A percentile compares a stretch with the other conserved stretches of the same genome.
These are phyloP conservation scores for Drosophila chauvacae DNA, from an alignment of 1,140 invertebrate genomes.

Conservation along the genomic window DNA sequence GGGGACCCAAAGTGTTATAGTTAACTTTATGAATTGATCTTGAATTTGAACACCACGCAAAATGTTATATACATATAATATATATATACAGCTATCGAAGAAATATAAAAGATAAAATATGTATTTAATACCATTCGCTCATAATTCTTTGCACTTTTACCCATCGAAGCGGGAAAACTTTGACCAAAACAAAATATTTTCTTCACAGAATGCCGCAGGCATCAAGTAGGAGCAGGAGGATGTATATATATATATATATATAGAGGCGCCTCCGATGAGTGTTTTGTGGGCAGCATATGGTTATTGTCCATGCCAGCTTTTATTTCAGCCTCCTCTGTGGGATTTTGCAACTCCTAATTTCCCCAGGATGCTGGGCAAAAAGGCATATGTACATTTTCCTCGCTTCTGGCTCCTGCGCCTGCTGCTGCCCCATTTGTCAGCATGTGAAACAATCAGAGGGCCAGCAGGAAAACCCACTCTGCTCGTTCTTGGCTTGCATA, in stretches of 20 bases:
- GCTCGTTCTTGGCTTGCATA: constrained; percentile 25
- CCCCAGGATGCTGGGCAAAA: constrained; percentile 20
- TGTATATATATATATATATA: not conserved
- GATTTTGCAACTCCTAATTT: constrained; percentile 14
- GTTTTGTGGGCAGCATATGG: constrained; percentile 29
- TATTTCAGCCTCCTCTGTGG: constrained; percentile 2
- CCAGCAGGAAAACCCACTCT: constrained; percentile 30
- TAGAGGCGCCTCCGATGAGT: constrained; percentile 2
- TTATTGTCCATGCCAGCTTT: constrained; percentile 18
- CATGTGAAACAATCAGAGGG: constrained; percentile 80
- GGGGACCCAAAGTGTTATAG: not conserved
- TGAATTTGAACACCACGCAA: not conserved
- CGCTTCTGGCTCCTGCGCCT: not conserved
- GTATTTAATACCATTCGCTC: not conserved
- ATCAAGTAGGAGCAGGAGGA: not conserved
- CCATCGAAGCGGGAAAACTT: constrained; percentile 9
- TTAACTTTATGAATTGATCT: constrained; percentile 8
- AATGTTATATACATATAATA: no score
- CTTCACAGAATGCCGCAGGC: not conserved
- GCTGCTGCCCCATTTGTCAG: constrained; percentile 70
- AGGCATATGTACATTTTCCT: constrained; percentile 28
- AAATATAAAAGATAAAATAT: not conserved
- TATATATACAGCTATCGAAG: no score
- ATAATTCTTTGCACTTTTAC: constrained; percentile 5
- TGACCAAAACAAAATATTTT: constrained; percentile 18